Percentiles rank a stretch among this genome's conserved stretches.
Evolutionary conservation across 2,113 vertebrate species (phyloP).

Genomic region (Psilopsiagon aymara): DNA sequence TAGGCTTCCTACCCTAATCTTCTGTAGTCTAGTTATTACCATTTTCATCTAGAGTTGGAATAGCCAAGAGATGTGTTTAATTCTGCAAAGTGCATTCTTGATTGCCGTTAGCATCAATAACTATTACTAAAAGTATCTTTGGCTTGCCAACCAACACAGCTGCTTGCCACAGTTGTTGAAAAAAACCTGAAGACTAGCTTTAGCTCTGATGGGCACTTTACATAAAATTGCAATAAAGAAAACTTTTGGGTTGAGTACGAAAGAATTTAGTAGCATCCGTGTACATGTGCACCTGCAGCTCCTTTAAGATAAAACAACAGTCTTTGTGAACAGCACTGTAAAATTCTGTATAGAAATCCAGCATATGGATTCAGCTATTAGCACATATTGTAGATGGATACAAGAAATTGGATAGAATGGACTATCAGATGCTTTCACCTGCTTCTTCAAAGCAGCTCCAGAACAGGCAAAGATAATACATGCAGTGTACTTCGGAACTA

Average conservation of each 20-base stretch:
- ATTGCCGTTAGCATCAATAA: neutral
- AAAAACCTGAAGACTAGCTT: neutral
- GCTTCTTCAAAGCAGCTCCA: neutral
- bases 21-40: neutral
- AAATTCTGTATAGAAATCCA: neutral
- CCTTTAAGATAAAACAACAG: neutral
- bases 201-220: neutral
- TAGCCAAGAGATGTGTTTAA: neutral
- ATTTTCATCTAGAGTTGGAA: neutral
- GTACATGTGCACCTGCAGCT: accelerated
- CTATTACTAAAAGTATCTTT: neutral
- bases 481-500: neutral
- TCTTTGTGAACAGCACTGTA: neutral
- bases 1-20: neutral
- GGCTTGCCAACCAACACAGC: neutral
- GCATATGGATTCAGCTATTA: neutral
- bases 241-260: neutral
- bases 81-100: neutral
- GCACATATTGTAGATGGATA: no score
- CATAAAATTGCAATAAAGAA: neutral
- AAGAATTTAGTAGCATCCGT: neutral
- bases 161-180: neutral
- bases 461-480: neutral
- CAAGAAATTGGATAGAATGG: neutral
- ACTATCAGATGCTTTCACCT: neutral